Evolutionary conservation across 1,140 invertebrate species (phyloP).

Genomic region (Ceratosolen fusciceps): DNA sequence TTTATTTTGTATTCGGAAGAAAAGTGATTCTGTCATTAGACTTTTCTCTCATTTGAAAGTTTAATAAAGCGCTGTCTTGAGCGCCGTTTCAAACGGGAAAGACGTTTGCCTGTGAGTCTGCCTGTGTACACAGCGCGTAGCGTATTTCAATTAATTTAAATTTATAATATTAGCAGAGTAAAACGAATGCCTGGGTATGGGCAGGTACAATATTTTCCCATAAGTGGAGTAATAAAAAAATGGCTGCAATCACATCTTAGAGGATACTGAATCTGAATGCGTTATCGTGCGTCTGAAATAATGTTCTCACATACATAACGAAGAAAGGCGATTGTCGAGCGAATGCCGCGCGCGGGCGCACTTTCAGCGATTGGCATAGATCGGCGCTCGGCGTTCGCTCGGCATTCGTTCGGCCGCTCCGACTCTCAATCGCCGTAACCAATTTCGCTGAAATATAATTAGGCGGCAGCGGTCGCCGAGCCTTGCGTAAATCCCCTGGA

Average conservation of each 20-base stretch:
- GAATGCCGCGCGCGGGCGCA: constrained; percentile 5
- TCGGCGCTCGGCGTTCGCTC: not conserved
- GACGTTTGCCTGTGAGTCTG: not conserved
- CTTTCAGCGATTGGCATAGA: constrained; percentile 6
- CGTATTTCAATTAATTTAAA: constrained; percentile 7
- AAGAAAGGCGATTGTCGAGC: constrained; percentile 21
- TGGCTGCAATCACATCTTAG: not conserved
- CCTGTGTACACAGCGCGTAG: not conserved
- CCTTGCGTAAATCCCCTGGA: constrained; percentile 12
- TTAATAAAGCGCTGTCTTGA: not conserved
- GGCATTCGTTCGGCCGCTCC: not conserved
- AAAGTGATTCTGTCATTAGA: not conserved
- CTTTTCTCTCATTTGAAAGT: not conserved
- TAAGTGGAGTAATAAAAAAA: not conserved
- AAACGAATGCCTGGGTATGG: not conserved
- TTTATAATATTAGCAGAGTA: not conserved
- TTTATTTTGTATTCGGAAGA: not conserved
- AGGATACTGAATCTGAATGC: constrained; percentile 35
- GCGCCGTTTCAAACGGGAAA: not conserved
- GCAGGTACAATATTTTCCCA: constrained; percentile 12
- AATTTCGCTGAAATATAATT: constrained; percentile 31
- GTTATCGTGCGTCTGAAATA: constrained; percentile 4
- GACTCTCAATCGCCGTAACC: constrained; percentile 29
- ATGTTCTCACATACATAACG: constrained; percentile 35
- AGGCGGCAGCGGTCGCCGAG: not conserved